phyloP scores from a whole-genome alignment of 2,113 vertebrate species.

The Esox niger region DNA sequence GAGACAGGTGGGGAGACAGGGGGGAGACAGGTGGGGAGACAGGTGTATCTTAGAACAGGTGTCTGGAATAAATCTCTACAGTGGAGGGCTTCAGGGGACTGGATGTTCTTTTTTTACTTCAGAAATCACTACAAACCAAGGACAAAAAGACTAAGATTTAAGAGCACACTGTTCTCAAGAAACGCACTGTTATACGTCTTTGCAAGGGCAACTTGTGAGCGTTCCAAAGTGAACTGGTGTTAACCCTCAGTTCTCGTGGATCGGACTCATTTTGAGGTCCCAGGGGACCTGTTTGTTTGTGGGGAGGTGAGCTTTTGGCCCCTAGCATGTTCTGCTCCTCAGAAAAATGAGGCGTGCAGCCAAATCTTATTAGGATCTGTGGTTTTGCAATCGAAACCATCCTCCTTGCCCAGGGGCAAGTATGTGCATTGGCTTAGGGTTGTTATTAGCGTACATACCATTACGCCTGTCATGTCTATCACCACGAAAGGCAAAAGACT shows the following conservation, averaged over 20 bases:
- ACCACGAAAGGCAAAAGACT: not conserved
- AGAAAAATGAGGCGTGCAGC: conserved; percentile 20
- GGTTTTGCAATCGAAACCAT: conserved; percentile 73
- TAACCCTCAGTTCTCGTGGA: not conserved
- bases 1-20: not conserved
- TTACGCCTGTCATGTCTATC: not conserved
- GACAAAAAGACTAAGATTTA: not conserved
- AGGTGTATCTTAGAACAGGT: conserved; percentile 53
- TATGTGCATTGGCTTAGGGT: conserved; percentile 46
- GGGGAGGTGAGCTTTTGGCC: conserved; percentile 27
- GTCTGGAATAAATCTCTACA: not conserved
- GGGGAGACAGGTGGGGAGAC: conserved; percentile 13
- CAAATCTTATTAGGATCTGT: conserved; percentile 44
- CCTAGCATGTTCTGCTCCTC: conserved; percentile 11
- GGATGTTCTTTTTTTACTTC: no score
- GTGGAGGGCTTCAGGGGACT: not conserved
- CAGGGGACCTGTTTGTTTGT: not conserved
- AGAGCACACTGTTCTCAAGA: not conserved
- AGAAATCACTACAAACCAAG: not conserved
- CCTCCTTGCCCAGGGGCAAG: conserved; percentile 52
- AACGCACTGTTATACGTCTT: no score
- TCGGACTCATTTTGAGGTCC: not conserved
- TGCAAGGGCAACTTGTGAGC: no score
- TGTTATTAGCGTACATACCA: not conserved
- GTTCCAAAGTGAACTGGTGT: not conserved